Evolutionary conservation across 2,888 invertebrate species (phyloP), one percentile per base, ranked within the genome.

Genomic region (Drosophila mulleri): DNA sequence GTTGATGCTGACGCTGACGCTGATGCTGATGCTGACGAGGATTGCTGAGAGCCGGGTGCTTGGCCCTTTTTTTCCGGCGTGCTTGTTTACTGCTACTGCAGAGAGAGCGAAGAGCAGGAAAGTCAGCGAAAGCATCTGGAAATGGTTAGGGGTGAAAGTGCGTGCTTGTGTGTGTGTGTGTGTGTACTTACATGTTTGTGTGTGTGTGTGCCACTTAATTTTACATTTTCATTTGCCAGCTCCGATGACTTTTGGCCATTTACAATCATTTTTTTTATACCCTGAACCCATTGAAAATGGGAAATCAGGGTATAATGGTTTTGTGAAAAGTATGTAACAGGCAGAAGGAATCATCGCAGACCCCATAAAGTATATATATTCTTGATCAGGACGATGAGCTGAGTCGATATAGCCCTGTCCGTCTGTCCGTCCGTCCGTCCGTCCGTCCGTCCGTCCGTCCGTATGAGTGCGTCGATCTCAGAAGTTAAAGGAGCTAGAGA

Each of bases 221-320:
- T 86, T 83, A 86, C 88, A 85, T 85, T 85, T 85, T 88, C 88
- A 88, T 85, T 85, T 85, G 88, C 83, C 77, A 79, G 77, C 83
- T 67, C 72, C 79, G 71, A 82, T 85, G 84, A 83, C 86, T 88
- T 88, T 82, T 78, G 83, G 72, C 83, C 88, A 80, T 88, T 82
- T 80, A 84, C 85, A 85, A 88, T 85, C 71, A 85, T 78, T 78
- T 87, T 79, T 50, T n/a, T n/a, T n/a, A n/a, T n/a, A n/a, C n/a
- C n/a, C n/a, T n/a, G n/a, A n/a, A n/a, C n/a, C n/a, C n/a, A n/a
- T n/a, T n/a, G n/a, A n/a, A n/a, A n/a, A n/a, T n/a, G n/a, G n/a
- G n/a, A n/a, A n/a, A n/a, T n/a, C n/a, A n/a, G n/a, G n/a, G n/a
- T n/a, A n/a, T n/a, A n/a, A n/a, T n/a, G n/a, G n/a, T n/a, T n/a